Evolutionary conservation across 2,113 vertebrate species (phyloP), one percentile per base, ranked within the genome.

Genomic region (Myanophis thanlyinensis): DNA sequence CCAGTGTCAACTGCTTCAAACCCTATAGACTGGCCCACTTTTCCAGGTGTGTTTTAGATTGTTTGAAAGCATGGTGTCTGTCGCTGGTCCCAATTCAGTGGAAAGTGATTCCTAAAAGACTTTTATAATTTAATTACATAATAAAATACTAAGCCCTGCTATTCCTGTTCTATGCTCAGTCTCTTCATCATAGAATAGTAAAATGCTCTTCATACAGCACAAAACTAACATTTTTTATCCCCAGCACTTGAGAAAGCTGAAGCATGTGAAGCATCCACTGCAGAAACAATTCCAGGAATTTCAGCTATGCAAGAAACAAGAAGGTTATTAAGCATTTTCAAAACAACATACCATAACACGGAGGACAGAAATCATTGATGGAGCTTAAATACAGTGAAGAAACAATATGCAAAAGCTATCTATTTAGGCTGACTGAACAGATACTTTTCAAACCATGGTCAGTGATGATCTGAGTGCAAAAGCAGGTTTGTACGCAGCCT

Each of bases 301-400:
- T 85, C 15, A 48, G 49, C 20, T 47, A 20, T 85, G 20, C 54
- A 85, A 80, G 46, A 52, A 92, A 59, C 62, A 48, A 89, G 13
- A 4, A 25, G n/a, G 73, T 23, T 89, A 53, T 84, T 89, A 49
- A 89, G 25, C 54, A 9, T 46, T 35, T 40, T 54, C 44, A 84
- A 85, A 53, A 91, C n/a, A 53, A 88, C 35, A 40, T 89, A 20
- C 53, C 49, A 47, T 56, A 47, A 52, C 67, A 85, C 25, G 25
- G 73, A 59, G 52, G 46, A 40, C 30, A 49, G 25, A 56, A 86
- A 85, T 49, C 15, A 25, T 94, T 93, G 87, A 80, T 93, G 87
- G 88, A 93, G 89, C 86, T 87, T 91, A 67, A 18, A 89, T 89
- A 85, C 73, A 89, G 44, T 52, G 73, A 85, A 25, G 46, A 85